These are phyloP conservation scores for Pristionchus japonicus DNA, from an alignment of 2,888 invertebrate genomes.

Conservation along the genomic window DNA sequence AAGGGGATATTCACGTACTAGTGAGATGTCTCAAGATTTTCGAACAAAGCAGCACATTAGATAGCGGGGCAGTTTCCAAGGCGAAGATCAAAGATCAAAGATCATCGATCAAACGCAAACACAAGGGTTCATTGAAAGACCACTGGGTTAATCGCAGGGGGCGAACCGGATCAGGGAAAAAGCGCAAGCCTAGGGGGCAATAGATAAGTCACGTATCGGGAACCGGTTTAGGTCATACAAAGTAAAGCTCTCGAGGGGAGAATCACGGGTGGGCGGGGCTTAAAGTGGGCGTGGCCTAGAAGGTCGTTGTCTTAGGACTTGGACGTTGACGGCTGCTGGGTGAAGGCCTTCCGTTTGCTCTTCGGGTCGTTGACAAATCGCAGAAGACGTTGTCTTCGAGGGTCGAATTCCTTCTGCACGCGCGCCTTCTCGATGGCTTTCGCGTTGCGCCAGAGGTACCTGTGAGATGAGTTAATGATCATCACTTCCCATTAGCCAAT, in stretches of 20 bases:
- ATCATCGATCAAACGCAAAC: neutral
- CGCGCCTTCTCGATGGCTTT: slow-evolving; percentile 73
- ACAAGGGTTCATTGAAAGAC: slow-evolving; percentile 25
- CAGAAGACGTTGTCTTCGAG: slow-evolving; percentile 70
- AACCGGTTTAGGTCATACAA: neutral
- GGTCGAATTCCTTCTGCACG: slow-evolving; percentile 74
- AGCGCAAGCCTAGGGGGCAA: neutral
- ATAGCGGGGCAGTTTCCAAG: neutral
- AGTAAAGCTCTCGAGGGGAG: neutral
- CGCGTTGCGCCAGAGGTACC: slow-evolving; percentile 74
- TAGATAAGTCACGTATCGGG: neutral
- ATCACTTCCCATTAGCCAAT: neutral
- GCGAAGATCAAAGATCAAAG: neutral
- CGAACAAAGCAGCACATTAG: neutral
- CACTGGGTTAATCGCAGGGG: neutral
- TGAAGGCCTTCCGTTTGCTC: slow-evolving; percentile 54
- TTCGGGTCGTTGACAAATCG: slow-evolving; percentile 72
- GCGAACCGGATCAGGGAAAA: neutral
- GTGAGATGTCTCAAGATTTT: neutral
- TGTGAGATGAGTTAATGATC: neutral
- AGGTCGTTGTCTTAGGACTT: neutral
- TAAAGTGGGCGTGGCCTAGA: neutral
- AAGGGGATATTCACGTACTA: slow-evolving; percentile 21
- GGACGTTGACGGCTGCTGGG: neutral
- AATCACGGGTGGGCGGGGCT: slow-evolving; percentile 3